phyloP scores from a whole-genome alignment of 2,113 vertebrate species.

The Platichthys flesus region DNA sequence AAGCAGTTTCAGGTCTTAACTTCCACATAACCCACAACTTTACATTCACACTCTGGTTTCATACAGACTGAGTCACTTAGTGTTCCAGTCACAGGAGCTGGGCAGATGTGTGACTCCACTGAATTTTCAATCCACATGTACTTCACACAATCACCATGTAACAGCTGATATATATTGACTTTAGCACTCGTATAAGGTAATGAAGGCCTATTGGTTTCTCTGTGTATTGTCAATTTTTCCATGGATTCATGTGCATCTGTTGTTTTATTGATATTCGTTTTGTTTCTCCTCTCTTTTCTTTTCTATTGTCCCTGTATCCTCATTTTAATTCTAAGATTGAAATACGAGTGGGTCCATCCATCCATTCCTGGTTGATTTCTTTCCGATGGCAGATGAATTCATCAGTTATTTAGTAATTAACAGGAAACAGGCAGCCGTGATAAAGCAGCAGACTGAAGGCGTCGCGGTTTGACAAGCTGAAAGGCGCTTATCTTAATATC shows the following conservation, averaged over 20 bases:
- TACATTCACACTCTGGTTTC: not conserved
- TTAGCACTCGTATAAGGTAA: too few relatives aligned
- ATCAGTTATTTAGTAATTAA: constrained; percentile 70
- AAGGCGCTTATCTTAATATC: constrained; percentile 72
- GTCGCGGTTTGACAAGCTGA: constrained; percentile 63
- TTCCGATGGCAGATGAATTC: constrained; percentile 37
- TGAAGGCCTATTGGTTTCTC: too few relatives aligned
- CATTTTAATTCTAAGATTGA: not conserved
- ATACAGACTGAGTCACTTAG: not conserved
- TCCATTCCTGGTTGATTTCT: not conserved
- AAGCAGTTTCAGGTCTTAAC: not conserved
- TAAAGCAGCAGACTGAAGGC: constrained; percentile 62
- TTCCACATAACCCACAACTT: not conserved
- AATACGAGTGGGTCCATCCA: too few relatives aligned
- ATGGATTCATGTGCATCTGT: not conserved
- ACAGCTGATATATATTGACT: too few relatives aligned
- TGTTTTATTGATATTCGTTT: too few relatives aligned
- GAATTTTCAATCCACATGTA: too few relatives aligned
- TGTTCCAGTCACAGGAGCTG: not conserved
- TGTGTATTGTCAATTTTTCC: not conserved
- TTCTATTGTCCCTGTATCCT: too few relatives aligned
- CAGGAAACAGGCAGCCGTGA: constrained; percentile 54
- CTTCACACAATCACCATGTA: too few relatives aligned
- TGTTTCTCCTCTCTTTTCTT: not conserved
- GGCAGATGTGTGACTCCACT: too few relatives aligned